phyloP scores from a whole-genome alignment of 2,797 vertebrate species.

The Rhinatrema bivittatum region DNA sequence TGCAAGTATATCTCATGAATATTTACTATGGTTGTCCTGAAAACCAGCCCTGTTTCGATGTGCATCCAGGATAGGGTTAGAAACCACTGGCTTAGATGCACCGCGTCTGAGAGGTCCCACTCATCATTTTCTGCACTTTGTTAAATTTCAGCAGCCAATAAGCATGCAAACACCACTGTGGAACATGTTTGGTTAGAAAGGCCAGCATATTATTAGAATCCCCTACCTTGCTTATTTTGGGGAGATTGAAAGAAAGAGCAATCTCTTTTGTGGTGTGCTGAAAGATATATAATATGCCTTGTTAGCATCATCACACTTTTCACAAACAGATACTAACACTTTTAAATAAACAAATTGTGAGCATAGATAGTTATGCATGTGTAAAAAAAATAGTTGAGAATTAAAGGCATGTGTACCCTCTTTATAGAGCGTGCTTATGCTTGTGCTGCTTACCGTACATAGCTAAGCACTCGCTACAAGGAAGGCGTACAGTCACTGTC shows the following conservation, averaged over 20 bases:
- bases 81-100: too few relatives aligned
- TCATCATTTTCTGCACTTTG: constrained; percentile 5
- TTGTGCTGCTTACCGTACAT: too few relatives aligned
- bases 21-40: background rate
- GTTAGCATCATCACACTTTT: background rate
- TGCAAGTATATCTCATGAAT: background rate
- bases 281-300: background rate
- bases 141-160: constrained; percentile 21
- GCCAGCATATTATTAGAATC: constrained; percentile 5
- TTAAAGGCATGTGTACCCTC: too few relatives aligned
- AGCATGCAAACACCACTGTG: too few relatives aligned
- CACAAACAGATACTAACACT: background rate
- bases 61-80: too few relatives aligned
- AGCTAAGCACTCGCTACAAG: too few relatives aligned
- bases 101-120: background rate
- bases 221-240: constrained; percentile 38
- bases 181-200: constrained; percentile 33
- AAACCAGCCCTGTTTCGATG: constrained; percentile 3
- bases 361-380: too few relatives aligned
- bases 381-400: too few relatives aligned
- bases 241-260: constrained; percentile 1
- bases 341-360: too few relatives aligned
- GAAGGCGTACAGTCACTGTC: too few relatives aligned
- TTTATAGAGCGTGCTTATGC: too few relatives aligned
- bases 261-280: constrained; percentile 27